Percentiles rank a stretch among this genome's conserved stretches.
These are phyloP conservation scores for Sebastes hubbsi DNA, from an alignment of 2,797 vertebrate species.

Conservation along the genomic window DNA sequence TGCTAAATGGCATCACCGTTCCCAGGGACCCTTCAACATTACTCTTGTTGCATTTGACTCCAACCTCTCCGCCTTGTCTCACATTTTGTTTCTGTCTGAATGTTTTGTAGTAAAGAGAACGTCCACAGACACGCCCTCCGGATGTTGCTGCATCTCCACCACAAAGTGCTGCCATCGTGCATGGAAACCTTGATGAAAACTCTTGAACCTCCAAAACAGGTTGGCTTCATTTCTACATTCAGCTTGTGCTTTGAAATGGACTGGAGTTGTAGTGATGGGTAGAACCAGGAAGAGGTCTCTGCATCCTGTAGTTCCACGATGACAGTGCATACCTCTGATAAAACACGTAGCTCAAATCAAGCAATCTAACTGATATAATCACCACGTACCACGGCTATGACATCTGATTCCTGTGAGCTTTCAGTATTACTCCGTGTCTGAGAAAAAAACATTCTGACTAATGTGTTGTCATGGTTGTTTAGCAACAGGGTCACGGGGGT, in stretches of 20 bases:
- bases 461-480: too few species aligned
- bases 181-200: constrained; percentile 91
- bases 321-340: background rate
- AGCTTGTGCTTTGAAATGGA: background rate
- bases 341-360: too few species aligned
- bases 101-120: constrained; percentile 90
- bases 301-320: background rate
- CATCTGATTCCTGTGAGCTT: too few species aligned
- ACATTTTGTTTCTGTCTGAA: background rate
- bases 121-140: constrained; percentile 94
- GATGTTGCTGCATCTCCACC: constrained; percentile 93
- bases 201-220: constrained; percentile 95
- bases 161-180: constrained; percentile 88
- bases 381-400: too few species aligned
- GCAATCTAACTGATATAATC: too few species aligned
- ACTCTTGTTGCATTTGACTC: background rate
- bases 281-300: background rate
- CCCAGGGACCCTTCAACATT: background rate
- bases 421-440: too few species aligned
- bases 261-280: background rate
- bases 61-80: background rate
- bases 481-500: too few species aligned
- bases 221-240: constrained; percentile 52
- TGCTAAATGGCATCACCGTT: background rate
- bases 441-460: too few species aligned